Base-by-base conservation (phyloP, 2,888 invertebrate species). In the Pherbina coryleti region DNA sequence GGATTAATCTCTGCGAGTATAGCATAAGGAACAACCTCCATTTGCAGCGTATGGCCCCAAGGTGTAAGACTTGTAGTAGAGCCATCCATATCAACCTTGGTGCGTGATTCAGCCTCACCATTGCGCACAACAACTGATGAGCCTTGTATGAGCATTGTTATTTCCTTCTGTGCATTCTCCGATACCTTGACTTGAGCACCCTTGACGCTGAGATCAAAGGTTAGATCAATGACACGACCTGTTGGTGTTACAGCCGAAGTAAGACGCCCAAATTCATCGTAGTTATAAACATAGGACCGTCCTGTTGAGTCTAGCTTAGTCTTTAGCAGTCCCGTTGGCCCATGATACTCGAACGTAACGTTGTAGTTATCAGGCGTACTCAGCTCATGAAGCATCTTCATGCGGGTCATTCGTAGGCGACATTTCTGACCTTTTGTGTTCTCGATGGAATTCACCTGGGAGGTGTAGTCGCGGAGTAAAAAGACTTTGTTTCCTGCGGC, bases 281-380 rank as follows among this genome's bases (percentile, higher is more conserved):
- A 98, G 86, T 96, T 96, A 88, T 98, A 98, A 25, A 97, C 96
- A 86, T 96, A 96, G 83, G 96, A 96, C 81, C 97, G 92, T 1
- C 97, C 97, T 2, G 96, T 96, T 79, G 96, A 95, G 85, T 97
- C 97, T 17, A 96, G 91, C 87, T 97, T 96, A 0, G 96, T 95
- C 87, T 95, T 96, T 51, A 98, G 90, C 57, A 98, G 91, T 0
- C 97, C 98, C 0, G 96, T 95, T 0, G 96, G 95, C 0, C 96
- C 96, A 85, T 97, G 95, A 88, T 98, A 98, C 85, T 97, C 97
- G 87, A 98, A 98, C 0, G 96, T 97, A 2, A 97, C 95, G 85
- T 97, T 97, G 85, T 97, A 96, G 89, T 97, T 97, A 85, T 98
- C 97, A 0, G 98, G 97, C 0, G 97, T 96, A 80, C 96, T 95